Evolutionary conservation across 2,888 invertebrate genomes (phyloP).

Genomic region (Deroplatys truncata): DNA sequence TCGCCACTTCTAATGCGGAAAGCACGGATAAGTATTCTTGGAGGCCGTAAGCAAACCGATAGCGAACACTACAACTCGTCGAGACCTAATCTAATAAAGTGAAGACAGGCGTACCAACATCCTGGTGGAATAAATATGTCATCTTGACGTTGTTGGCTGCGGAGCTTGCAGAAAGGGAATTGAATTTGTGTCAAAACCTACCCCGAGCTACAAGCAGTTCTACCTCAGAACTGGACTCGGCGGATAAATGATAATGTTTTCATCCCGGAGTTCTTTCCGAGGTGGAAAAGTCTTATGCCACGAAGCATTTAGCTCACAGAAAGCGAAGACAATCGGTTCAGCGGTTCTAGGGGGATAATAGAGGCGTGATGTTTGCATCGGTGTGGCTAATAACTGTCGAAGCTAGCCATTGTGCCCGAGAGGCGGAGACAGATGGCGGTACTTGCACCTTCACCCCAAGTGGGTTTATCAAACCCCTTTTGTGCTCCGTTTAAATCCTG

Average conservation of each 20-base stretch:
- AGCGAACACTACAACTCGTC: no score
- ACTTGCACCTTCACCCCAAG: neutral
- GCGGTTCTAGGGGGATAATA: neutral
- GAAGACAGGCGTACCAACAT: neutral
- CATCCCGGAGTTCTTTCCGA: no score
- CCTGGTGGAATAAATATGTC: neutral
- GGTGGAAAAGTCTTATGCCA: no score
- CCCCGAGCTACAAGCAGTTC: neutral
- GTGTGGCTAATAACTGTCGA: neutral
- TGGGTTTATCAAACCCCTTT: neutral
- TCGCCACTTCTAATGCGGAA: no score
- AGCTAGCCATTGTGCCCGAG: neutral
- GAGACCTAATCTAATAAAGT: neutral
- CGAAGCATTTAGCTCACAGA: no score
- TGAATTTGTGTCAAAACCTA: constrained; percentile 1
- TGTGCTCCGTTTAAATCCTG: neutral
- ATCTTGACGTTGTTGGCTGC: constrained; percentile 1
- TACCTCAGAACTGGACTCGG: neutral
- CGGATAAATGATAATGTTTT: neutral
- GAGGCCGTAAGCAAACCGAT: no score
- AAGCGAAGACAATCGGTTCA: no score
- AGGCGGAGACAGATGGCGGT: neutral
- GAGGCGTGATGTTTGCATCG: neutral
- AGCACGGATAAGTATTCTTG: no score
- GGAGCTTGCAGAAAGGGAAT: constrained; percentile 10